Percentiles rank a stretch among this genome's conserved stretches.
Conservation (phyloP, 2,888 invertebrate genomes). For the Timema podura region DNA sequence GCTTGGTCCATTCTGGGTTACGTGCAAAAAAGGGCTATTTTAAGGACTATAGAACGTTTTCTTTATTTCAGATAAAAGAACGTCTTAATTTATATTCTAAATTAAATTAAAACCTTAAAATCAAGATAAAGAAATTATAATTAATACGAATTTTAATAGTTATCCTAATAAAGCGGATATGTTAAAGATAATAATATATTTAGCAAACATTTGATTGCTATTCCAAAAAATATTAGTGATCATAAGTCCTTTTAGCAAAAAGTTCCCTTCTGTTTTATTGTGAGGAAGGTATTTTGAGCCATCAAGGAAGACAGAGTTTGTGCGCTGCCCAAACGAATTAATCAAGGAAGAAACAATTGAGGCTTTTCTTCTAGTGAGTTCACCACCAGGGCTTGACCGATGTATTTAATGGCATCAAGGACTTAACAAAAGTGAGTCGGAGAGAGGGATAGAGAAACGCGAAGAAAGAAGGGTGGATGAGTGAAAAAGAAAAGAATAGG, state of each 20-base stretch:
- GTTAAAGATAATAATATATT: too few species aligned
- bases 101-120: too few species aligned
- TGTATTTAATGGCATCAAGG: conserved; percentile 15
- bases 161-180: too few species aligned
- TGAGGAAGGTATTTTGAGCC: conserved; percentile 16
- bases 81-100: too few species aligned
- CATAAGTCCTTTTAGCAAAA: neutral
- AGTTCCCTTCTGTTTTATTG: conserved; percentile 6
- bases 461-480: neutral
- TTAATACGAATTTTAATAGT: too few species aligned
- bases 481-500: neutral
- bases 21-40: too few species aligned
- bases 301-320: conserved; percentile 17
- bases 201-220: too few species aligned
- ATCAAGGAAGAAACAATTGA: conserved; percentile 26
- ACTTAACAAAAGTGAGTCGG: conserved; percentile 9
- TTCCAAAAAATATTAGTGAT: too few species aligned
- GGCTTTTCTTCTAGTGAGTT: conserved; percentile 19
- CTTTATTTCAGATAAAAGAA: too few species aligned
- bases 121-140: too few species aligned
- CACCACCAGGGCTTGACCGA: conserved; percentile 16
- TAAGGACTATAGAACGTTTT: too few species aligned
- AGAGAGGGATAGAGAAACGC: conserved; percentile 5
- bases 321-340: conserved; percentile 20
- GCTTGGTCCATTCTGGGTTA: too few species aligned